phyloP scores from a whole-genome alignment of 2,113 vertebrate genomes.

The Apteryx mantelli region DNA sequence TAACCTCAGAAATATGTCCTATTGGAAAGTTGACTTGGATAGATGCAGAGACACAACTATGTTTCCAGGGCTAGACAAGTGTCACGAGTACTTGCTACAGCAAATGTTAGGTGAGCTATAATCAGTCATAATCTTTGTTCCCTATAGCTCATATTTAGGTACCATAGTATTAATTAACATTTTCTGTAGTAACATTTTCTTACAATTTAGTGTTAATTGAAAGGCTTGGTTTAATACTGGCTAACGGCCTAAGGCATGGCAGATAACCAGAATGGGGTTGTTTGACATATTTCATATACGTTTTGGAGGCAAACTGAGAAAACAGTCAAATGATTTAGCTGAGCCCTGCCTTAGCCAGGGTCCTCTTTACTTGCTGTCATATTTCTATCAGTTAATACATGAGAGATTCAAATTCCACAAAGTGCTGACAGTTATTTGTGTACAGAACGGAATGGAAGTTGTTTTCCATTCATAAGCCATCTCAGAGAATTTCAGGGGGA shows the following conservation, averaged over 20 bases:
- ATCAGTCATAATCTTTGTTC: neutral
- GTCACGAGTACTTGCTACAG: neutral
- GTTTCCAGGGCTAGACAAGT: neutral
- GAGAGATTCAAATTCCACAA: neutral
- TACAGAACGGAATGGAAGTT: neutral
- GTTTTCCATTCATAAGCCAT: neutral
- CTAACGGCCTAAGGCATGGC: neutral
- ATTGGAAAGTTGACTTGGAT: neutral
- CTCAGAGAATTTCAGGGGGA: neutral
- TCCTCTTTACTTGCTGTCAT: neutral
- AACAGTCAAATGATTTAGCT: neutral
- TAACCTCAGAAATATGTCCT: neutral
- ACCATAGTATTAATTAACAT: neutral
- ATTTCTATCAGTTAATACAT: neutral
- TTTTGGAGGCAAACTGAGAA: neutral
- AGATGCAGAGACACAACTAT: neutral
- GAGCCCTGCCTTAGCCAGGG: neutral
- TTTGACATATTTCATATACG: neutral
- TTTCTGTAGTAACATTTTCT: neutral
- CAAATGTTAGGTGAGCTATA: neutral
- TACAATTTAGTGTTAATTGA: neutral
- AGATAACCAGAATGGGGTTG: neutral
- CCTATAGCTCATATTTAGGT: neutral
- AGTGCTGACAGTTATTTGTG: neutral
- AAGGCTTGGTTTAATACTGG: neutral